Percentiles rank a stretch among this genome's conserved stretches.
phyloP scores from a whole-genome alignment of 2,797 vertebrate genomes.

The Spondyliosoma cantharus region DNA sequence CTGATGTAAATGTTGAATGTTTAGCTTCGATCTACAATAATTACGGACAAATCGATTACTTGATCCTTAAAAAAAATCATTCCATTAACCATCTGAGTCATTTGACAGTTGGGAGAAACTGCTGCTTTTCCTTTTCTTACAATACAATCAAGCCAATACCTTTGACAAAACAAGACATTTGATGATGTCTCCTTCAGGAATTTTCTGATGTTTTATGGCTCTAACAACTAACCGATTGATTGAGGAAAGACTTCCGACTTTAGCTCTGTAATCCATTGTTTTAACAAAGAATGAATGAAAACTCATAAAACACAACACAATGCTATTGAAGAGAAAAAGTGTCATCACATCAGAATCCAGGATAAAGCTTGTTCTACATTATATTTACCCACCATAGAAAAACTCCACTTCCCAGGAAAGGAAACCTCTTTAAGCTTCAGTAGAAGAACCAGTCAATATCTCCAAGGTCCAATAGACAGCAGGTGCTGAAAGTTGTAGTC shows the following conservation, averaged over 20 bases:
- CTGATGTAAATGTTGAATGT: background rate
- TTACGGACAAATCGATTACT: background rate
- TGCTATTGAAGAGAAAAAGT: background rate
- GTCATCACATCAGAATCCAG: background rate
- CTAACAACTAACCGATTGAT: background rate
- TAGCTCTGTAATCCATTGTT: background rate
- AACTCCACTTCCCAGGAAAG: constrained; percentile 24
- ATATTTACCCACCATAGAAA: constrained; percentile 70
- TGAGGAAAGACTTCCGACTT: background rate
- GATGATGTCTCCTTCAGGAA: background rate
- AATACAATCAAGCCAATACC: background rate
- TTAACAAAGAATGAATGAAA: constrained; percentile 27
- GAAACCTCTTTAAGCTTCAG: constrained; percentile 17
- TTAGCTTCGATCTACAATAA: background rate
- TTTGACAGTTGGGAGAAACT: background rate
- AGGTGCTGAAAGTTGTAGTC: constrained; percentile 49
- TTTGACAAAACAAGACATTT: background rate
- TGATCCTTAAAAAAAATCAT: background rate
- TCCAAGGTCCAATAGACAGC: constrained; percentile 53
- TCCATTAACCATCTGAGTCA: background rate
- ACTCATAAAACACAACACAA: background rate
- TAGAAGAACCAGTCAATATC: constrained; percentile 49
- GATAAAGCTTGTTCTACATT: background rate
- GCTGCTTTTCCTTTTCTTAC: background rate
- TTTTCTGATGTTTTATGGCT: background rate